phyloP scores from a whole-genome alignment of 1,140 invertebrate species.

The Macrocentrus cingulum region DNA sequence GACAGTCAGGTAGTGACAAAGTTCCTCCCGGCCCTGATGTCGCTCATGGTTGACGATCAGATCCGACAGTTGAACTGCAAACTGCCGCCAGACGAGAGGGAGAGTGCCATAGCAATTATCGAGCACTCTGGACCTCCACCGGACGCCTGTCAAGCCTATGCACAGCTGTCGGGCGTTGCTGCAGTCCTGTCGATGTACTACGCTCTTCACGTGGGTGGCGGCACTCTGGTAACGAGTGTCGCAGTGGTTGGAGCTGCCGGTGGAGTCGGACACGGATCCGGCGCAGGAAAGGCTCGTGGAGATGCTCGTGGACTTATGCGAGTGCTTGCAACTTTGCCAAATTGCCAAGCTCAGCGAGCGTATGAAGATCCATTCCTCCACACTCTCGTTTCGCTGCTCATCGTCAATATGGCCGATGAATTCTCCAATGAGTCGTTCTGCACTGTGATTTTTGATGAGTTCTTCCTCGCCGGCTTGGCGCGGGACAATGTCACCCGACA shows the following conservation, averaged over 20 bases:
- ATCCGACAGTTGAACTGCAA: conserved; percentile 83
- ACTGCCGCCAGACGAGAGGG: conserved; percentile 89
- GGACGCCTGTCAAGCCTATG: conserved; percentile 88
- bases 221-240: conserved; percentile 66
- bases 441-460: conserved; percentile 94
- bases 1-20: conserved; percentile 92
- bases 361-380: conserved; percentile 96
- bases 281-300: conserved; percentile 70
- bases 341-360: conserved; percentile 87
- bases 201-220: conserved; percentile 82
- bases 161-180: conserved; percentile 86
- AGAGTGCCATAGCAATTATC: conserved; percentile 89
- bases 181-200: conserved; percentile 95
- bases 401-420: conserved; percentile 84
- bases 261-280: conserved; percentile 60
- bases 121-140: conserved; percentile 92
- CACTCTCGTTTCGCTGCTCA: conserved; percentile 83
- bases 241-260: conserved; percentile 71
- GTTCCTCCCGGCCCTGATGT: conserved; percentile 92
- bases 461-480: conserved; percentile 85
- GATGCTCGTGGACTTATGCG: conserved; percentile 85
- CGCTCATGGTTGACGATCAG: conserved; percentile 94
- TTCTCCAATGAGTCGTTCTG: conserved; percentile 94
- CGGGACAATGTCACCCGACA: conserved; percentile 93
- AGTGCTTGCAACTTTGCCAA: conserved; percentile 84